These are phyloP conservation scores for Podabrus alpinus DNA, from an alignment of 2,888 invertebrate genomes.

Conservation along the genomic window DNA sequence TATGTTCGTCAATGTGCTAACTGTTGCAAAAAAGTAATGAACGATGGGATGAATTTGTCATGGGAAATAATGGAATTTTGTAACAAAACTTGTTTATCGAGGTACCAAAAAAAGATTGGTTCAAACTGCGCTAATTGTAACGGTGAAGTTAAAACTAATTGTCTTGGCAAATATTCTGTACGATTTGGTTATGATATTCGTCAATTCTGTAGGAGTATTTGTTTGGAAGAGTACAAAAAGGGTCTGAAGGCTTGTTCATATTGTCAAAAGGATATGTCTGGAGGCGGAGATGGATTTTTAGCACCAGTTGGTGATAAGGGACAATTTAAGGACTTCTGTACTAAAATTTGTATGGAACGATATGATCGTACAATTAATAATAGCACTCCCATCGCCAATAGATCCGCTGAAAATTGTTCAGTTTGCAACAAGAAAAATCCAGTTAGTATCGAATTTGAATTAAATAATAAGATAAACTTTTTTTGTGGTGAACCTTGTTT, in stretches of 20 bases:
- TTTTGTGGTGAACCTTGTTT: slow-evolving; percentile 92
- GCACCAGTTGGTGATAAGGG: slow-evolving; percentile 88
- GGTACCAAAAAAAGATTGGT: slow-evolving; percentile 76
- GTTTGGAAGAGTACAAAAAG: slow-evolving; percentile 87
- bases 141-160: slow-evolving; percentile 72
- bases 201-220: slow-evolving; percentile 87
- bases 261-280: slow-evolving; percentile 88
- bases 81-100: slow-evolving; percentile 80
- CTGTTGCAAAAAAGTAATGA: slow-evolving; percentile 58
- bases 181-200: slow-evolving; percentile 89
- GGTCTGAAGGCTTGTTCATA: slow-evolving; percentile 89
- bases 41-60: slow-evolving; percentile 69
- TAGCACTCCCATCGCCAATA: slow-evolving; percentile 58
- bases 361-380: slow-evolving; percentile 74
- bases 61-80: slow-evolving; percentile 97
- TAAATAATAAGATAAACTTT: slow-evolving; percentile 68
- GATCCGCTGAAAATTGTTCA: slow-evolving; percentile 72
- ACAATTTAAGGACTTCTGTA: slow-evolving; percentile 74
- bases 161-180: slow-evolving; percentile 91
- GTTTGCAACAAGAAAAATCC: slow-evolving; percentile 79
- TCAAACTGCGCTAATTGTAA: slow-evolving; percentile 82
- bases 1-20: slow-evolving; percentile 52
- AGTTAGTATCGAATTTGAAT: slow-evolving; percentile 77
- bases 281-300: slow-evolving; percentile 71
- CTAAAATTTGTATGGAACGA: slow-evolving; percentile 73